phyloP scores from a whole-genome alignment of 2,797 vertebrate genomes.

The Liasis olivaceus region DNA sequence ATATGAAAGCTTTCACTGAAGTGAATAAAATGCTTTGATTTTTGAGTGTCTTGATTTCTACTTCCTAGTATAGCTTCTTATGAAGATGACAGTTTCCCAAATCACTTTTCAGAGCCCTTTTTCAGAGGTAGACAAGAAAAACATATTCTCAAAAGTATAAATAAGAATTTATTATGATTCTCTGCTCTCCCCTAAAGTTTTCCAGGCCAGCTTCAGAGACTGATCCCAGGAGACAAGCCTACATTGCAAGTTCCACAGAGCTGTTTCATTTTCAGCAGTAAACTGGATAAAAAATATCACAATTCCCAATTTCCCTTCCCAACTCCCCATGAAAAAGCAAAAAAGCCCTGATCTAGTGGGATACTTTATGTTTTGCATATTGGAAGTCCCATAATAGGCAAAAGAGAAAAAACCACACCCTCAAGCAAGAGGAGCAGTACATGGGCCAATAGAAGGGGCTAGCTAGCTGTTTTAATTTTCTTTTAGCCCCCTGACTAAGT shows the following conservation, averaged over 20 bases:
- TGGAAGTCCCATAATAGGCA: neutral
- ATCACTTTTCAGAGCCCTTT: neutral
- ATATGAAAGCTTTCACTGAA: neutral
- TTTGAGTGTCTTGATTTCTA: neutral
- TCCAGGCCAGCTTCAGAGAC: neutral
- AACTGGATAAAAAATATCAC: neutral
- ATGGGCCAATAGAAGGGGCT: too few species aligned
- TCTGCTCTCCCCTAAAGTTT: neutral
- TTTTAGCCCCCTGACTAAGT: neutral
- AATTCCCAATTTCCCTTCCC: neutral
- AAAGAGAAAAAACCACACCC: neutral
- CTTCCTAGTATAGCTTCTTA: conserved; percentile 5
- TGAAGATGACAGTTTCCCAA: conserved; percentile 3
- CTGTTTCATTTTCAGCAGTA: neutral
- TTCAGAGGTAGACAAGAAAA: neutral
- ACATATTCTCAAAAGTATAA: neutral
- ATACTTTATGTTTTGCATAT: neutral
- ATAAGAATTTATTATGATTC: neutral
- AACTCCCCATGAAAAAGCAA: neutral
- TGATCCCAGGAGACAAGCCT: neutral
- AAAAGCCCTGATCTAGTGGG: neutral
- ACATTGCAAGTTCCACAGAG: neutral
- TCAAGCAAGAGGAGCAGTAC: too few species aligned
- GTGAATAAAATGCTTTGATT: conserved; percentile 7
- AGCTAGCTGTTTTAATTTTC: neutral